Evolutionary conservation across 2,888 invertebrate genomes (phyloP).

Genomic region (Epinotia brunnichana): DNA sequence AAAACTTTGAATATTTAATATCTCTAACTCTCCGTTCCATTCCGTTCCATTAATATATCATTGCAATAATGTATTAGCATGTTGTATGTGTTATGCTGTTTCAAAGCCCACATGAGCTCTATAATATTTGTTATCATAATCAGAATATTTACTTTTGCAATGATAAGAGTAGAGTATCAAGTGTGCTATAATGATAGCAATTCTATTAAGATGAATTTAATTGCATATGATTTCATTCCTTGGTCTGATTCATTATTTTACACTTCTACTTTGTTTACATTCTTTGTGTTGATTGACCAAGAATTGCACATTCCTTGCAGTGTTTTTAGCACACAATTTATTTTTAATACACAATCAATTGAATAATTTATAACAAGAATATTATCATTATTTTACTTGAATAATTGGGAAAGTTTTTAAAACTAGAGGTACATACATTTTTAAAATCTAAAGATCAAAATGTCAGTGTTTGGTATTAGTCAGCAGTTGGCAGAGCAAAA

Average conservation of each 20-base stretch:
- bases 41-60: not conserved
- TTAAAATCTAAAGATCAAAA: not conserved
- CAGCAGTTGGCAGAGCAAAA: not conserved
- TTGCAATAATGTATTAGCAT: not conserved
- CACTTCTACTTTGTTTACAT: constrained; percentile 35
- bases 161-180: constrained; percentile 5
- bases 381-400: not conserved
- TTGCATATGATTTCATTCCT: not conserved
- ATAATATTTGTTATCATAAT: constrained; percentile 2
- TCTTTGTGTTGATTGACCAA: constrained; percentile 32
- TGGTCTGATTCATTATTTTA: not conserved
- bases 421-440: not conserved
- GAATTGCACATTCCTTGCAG: constrained; percentile 22
- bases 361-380: not conserved
- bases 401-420: not conserved
- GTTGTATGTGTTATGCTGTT: not conserved
- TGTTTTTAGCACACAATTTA: not conserved
- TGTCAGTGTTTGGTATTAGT: not conserved
- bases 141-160: constrained; percentile 16
- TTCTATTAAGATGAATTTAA: not conserved
- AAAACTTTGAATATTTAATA: not conserved
- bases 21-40: too few species aligned
- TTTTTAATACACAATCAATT: not conserved
- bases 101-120: not conserved
- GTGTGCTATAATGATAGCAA: not conserved